These are phyloP conservation scores for Mesocentrotus franciscanus DNA, from an alignment of 53 echinoderm and acorn worm genomes.

Conservation along the genomic window DNA sequence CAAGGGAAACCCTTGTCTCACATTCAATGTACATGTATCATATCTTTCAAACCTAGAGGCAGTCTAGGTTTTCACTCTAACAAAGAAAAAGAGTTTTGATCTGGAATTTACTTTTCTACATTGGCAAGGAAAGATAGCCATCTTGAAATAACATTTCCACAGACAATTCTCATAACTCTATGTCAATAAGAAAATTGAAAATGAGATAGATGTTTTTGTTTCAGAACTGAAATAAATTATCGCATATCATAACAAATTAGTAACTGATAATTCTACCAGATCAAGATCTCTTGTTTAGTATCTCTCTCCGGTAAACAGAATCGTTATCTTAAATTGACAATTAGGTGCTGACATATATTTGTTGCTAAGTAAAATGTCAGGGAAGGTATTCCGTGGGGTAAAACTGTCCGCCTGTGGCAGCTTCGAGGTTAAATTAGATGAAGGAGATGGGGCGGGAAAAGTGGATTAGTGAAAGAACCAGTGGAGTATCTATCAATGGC, in stretches of 20 bases:
- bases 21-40: no score
- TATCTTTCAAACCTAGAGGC: no score
- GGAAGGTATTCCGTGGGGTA: neutral
- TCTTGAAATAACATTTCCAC: no score
- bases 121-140: no score
- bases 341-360: conserved; percentile 14
- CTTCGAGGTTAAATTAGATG: neutral
- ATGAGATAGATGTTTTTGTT: no score
- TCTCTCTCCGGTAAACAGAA: neutral
- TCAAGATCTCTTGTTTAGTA: neutral
- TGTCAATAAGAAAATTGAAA: no score
- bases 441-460: neutral
- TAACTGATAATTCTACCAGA: neutral
- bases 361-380: neutral
- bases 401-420: neutral
- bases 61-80: no score
- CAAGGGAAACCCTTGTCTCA: no score
- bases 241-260: neutral
- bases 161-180: no score
- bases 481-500: neutral
- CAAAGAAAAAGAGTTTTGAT: no score
- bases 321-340: neutral
- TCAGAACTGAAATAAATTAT: neutral
- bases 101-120: no score
- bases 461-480: neutral